Evolutionary conservation across 2,888 invertebrate genomes (phyloP), one percentile per base, ranked within the genome.

Genomic region (Habroteleia sp.): DNA sequence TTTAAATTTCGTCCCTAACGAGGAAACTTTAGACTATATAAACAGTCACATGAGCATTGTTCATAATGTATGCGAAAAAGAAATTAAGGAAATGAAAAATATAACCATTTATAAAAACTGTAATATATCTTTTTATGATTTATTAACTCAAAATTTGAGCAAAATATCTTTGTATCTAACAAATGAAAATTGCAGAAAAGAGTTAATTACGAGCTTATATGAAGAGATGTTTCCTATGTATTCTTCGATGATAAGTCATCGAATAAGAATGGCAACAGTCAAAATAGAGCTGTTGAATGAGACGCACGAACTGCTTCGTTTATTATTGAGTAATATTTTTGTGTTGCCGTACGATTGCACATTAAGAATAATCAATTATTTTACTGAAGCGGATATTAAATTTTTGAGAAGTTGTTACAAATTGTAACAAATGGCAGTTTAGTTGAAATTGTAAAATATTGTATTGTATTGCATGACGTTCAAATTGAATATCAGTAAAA

Each of bases 321-420:
- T 0, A 7, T 1, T 48, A n/a, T 10, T 48, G 1, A 17, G 4
- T 17, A 17, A 48, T 17, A 8, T 48, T 13, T 14, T 16, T 25
- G 31, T 31, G n/a, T 17, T 48, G 10, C 48, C 48, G 6, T 10
- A 11, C 6, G 48, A 48, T 4, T 31, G 31, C 8, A 33, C 14
- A 6, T 8, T 17, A n/a, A 33, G 11, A 6, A 33, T 48, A 7
- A 10, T 46, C n/a, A 0, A 8, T 1, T 46, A 20, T 5, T 46
- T 46, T n/a, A 46, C 14, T 8, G 46, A 46, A 0, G 7, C 13
- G 7, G 29, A 46, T 27, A n/a, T n/a, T n/a, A n/a, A n/a, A n/a
- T n/a, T n/a, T n/a, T n/a, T n/a, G n/a, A n/a, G n/a, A n/a, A n/a
- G n/a, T n/a, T n/a, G n/a, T n/a, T n/a, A n/a, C n/a, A n/a, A n/a